Conservation (phyloP, 2,888 invertebrate species). For the Nebria salina region DNA sequence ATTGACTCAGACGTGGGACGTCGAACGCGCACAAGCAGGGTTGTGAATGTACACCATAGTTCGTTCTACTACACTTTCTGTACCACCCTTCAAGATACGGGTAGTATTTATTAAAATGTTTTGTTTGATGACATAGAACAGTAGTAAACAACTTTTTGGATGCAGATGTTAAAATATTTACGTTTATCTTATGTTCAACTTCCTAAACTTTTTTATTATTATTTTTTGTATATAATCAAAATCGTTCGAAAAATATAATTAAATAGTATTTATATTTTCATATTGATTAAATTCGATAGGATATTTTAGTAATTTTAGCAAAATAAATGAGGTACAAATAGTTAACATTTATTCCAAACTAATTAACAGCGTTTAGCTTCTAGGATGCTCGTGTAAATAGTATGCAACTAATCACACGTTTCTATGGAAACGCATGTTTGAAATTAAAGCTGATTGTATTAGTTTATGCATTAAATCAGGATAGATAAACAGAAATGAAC, state of each 20-base stretch:
- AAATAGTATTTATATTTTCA: no score
- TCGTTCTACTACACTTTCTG: slow-evolving; percentile 26
- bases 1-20: slow-evolving; percentile 22
- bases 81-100: no score
- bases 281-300: no score
- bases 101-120: neutral
- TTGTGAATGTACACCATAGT: slow-evolving; percentile 32
- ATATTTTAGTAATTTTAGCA: no score
- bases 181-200: neutral
- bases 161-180: neutral
- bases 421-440: slow-evolving; percentile 12
- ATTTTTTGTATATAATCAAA: no score
- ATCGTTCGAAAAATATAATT: no score
- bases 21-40: slow-evolving; percentile 42
- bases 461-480: slow-evolving; percentile 31
- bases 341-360: no score
- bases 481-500: slow-evolving; percentile 29
- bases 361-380: no score
- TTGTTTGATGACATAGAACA: neutral
- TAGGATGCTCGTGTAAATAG: neutral
- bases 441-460: slow-evolving; percentile 39
- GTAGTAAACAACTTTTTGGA: neutral
- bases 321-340: no score
- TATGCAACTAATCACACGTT: neutral
- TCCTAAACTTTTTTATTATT: no score